Evolutionary conservation across 2,888 invertebrate species (phyloP).

Genomic region (Seira musarum): DNA sequence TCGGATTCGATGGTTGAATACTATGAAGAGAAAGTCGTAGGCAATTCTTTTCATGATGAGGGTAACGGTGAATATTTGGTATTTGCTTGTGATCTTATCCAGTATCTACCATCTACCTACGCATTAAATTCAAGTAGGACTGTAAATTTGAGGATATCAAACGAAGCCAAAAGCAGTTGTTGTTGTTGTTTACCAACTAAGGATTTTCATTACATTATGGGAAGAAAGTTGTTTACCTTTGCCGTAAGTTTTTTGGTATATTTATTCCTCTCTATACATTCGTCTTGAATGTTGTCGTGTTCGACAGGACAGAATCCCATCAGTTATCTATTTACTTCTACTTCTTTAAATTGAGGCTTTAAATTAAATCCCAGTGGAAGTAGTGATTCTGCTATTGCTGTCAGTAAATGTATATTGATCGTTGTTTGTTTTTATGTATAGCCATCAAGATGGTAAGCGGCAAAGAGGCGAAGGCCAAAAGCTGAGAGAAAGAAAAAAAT

Average conservation of each 20-base stretch:
- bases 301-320: constrained; percentile 43
- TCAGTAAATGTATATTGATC: constrained; percentile 61
- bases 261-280: constrained; percentile 5
- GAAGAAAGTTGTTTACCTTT: constrained; percentile 46
- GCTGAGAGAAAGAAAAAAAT: no score
- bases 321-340: constrained; percentile 59
- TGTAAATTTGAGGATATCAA: no score
- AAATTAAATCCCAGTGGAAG: constrained; percentile 56
- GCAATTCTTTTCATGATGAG: no score
- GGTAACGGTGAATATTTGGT: no score
- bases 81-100: no score
- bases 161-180: no score
- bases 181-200: no score
- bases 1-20: no score
- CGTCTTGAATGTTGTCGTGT: constrained; percentile 24
- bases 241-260: constrained; percentile 50
- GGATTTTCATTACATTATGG: constrained; percentile 35
- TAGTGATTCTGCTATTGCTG: constrained; percentile 48
- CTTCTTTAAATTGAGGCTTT: constrained; percentile 56
- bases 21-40: no score
- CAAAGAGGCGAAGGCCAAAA: background rate
- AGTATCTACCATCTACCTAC: no score
- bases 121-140: no score
- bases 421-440: constrained; percentile 57
- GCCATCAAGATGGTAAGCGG: constrained; percentile 19